phyloP scores from a whole-genome alignment of 2,797 vertebrate genomes.

The Aulostomus chinensis region DNA sequence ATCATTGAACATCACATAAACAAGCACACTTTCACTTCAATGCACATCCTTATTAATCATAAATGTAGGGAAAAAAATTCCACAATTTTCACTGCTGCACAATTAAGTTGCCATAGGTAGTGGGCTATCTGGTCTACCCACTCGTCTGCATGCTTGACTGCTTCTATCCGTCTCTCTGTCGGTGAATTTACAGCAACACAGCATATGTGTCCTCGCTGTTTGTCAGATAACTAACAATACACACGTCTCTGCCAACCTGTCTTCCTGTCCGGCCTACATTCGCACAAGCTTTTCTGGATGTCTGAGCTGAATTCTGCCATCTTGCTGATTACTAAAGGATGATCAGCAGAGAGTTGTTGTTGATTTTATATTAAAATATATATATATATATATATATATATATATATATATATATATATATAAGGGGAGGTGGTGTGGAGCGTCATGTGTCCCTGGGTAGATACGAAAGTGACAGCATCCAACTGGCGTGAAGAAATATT shows the following conservation, averaged over 20 bases:
- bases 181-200: constrained; percentile 19
- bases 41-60: constrained; percentile 24
- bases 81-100: constrained; percentile 2
- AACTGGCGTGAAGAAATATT: constrained; percentile 15
- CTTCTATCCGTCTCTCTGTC: constrained; percentile 13
- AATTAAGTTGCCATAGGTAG: constrained; percentile 56
- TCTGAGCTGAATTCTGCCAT: constrained; percentile 38
- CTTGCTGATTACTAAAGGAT: constrained; percentile 17
- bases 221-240: constrained; percentile 32
- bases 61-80: constrained; percentile 38
- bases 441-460: constrained; percentile 37
- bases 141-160: constrained; percentile 32
- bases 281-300: constrained; percentile 23
- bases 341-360: constrained; percentile 17
- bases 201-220: constrained; percentile 23
- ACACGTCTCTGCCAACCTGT: constrained; percentile 34
- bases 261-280: constrained; percentile 33
- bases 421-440: neutral
- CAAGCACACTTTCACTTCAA: neutral
- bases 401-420: no score
- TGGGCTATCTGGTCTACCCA: constrained; percentile 12
- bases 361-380: no score
- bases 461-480: constrained; percentile 14
- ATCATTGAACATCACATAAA: constrained; percentile 12
- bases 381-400: no score